Percentiles rank a stretch among this genome's conserved stretches.
phyloP scores from a whole-genome alignment of 1,140 invertebrate genomes.

The Cyphomyrmex costatus region DNA sequence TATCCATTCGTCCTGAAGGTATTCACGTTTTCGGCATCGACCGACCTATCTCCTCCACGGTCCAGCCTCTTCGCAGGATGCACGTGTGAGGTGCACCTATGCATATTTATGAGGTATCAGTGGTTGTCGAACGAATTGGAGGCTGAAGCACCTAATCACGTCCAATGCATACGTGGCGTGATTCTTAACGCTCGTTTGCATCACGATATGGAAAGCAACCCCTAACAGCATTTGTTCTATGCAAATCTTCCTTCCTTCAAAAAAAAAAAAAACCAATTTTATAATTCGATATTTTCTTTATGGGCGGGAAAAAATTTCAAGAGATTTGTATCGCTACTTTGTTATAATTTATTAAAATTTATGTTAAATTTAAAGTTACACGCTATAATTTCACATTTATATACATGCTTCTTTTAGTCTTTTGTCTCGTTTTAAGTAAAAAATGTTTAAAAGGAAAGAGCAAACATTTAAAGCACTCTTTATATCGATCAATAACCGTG shows the following conservation, averaged over 20 bases:
- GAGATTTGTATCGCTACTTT: background rate
- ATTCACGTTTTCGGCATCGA: constrained; percentile 66
- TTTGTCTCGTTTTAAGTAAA: background rate
- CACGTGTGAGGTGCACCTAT: constrained; percentile 54
- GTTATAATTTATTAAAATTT: constrained; percentile 11
- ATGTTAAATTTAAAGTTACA: background rate
- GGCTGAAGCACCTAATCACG: constrained; percentile 39
- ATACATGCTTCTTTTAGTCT: background rate
- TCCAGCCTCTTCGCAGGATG: constrained; percentile 44
- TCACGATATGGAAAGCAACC: background rate
- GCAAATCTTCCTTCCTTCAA: background rate
- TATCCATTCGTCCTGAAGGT: constrained; percentile 75
- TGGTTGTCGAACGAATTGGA: constrained; percentile 53
- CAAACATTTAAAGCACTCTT: background rate
- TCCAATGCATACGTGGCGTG: constrained; percentile 43
- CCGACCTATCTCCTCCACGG: constrained; percentile 53
- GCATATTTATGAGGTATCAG: constrained; percentile 49
- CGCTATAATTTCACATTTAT: background rate
- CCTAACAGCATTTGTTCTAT: background rate
- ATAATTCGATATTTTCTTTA: background rate
- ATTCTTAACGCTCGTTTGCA: constrained; percentile 21
- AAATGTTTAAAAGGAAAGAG: background rate
- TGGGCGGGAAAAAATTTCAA: background rate
- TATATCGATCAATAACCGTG: background rate
- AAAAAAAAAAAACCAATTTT: constrained; percentile 18